Evolutionary conservation across 2,113 vertebrate species (phyloP).

Genomic region (Rhynchomys soricoides): DNA sequence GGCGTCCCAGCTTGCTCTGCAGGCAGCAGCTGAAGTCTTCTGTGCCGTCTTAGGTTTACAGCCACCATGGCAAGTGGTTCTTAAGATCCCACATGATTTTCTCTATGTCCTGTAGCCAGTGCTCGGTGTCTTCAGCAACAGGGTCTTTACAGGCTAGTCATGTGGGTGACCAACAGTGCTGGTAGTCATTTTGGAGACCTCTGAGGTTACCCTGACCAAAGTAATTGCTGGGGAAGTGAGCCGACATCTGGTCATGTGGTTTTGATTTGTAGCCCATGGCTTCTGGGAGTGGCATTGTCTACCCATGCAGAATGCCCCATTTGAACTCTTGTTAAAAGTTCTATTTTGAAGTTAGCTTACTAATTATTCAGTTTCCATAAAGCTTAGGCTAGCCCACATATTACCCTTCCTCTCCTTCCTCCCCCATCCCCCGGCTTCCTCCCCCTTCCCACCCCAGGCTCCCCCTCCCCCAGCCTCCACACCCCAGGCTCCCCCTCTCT

Average conservation of each 20-base stretch:
- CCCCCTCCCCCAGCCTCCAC: not conserved
- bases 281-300: not conserved
- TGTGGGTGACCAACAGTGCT: not conserved
- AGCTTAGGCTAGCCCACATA: not conserved
- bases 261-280: not conserved
- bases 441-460: not conserved
- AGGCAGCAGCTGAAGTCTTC: fast-evolving
- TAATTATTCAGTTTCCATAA: not conserved
- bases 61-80: not conserved
- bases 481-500: not conserved
- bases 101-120: not conserved
- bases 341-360: not conserved
- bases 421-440: not conserved
- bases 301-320: not conserved
- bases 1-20: fast-evolving
- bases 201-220: not conserved
- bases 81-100: not conserved
- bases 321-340: not conserved
- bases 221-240: not conserved
- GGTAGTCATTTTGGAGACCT: not conserved
- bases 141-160: not conserved
- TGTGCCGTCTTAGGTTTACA: fast-evolving
- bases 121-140: fast-evolving
- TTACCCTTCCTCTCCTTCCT: not conserved
- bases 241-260: not conserved